Evolutionary conservation across 92 coral and sea anemone genomes (phyloP).

Genomic region (Epizoanthus ramosus): DNA sequence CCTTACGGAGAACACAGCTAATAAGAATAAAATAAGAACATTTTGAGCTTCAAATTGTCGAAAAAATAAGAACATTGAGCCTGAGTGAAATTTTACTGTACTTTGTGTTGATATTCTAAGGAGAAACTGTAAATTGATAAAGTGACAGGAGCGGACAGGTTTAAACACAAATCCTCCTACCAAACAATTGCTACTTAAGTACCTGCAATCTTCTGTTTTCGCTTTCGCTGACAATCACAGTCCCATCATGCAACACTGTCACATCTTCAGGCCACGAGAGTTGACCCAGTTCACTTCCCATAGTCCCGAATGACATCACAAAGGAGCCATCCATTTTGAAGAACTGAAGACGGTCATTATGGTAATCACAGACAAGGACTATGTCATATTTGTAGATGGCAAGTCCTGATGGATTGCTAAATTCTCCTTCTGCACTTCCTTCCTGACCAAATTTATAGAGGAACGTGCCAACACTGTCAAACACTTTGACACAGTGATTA

Average conservation of each 20-base stretch:
- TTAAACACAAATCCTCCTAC: background rate
- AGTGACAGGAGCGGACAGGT: no score
- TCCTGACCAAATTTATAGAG: slow-evolving; percentile 40
- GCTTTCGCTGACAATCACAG: slow-evolving; percentile 33
- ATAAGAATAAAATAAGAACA: no score
- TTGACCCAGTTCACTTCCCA: slow-evolving; percentile 42
- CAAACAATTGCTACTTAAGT: background rate
- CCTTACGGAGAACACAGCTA: no score
- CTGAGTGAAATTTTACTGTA: no score
- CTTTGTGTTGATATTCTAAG: no score
- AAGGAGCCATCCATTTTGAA: slow-evolving; percentile 41
- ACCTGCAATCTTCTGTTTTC: slow-evolving; percentile 43
- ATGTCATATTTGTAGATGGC: slow-evolving; percentile 30
- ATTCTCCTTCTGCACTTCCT: slow-evolving; percentile 33
- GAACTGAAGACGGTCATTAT: slow-evolving; percentile 43
- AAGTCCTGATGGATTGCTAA: slow-evolving; percentile 36
- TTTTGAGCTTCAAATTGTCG: no score
- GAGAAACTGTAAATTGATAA: no score
- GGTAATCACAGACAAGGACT: slow-evolving; percentile 45
- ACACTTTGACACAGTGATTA: slow-evolving; percentile 44
- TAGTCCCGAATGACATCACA: slow-evolving; percentile 41
- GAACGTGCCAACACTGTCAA: slow-evolving; percentile 8
- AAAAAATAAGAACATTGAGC: no score
- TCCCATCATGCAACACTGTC: slow-evolving; percentile 35
- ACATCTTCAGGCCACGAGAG: slow-evolving; percentile 44